phyloP scores from a whole-genome alignment of 2,888 invertebrate species.

The Tineola bisselliella region DNA sequence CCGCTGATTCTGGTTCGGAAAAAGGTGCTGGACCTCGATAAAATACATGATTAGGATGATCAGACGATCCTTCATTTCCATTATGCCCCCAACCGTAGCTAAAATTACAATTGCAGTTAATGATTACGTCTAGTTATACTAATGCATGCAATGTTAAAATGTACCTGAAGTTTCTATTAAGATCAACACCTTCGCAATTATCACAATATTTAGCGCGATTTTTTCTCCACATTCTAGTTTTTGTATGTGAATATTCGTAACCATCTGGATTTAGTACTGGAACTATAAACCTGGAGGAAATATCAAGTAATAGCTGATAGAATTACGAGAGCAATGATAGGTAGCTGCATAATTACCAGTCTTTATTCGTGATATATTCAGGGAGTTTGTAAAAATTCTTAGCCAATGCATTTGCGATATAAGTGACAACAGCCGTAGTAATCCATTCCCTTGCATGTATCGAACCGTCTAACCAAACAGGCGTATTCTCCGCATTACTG shows the following conservation, averaged over 20 bases:
- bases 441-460: slow-evolving; percentile 94
- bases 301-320: slow-evolving; percentile 16
- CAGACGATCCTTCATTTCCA: slow-evolving; percentile 77
- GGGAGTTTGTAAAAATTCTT: slow-evolving; percentile 75
- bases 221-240: slow-evolving; percentile 87
- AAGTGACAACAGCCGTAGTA: slow-evolving; percentile 81
- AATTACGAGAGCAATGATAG: too few relatives aligned
- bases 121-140: not conserved
- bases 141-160: not conserved
- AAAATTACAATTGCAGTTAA: too few relatives aligned
- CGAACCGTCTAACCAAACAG: slow-evolving; percentile 81
- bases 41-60: slow-evolving; percentile 79
- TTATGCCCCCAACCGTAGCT: slow-evolving; percentile 84
- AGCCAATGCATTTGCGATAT: slow-evolving; percentile 75
- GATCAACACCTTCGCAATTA: slow-evolving; percentile 79
- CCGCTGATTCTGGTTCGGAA: slow-evolving; percentile 87
- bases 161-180: slow-evolving; percentile 86
- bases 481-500: slow-evolving; percentile 70
- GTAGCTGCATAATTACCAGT: slow-evolving; percentile 77
- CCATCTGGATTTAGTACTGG: slow-evolving; percentile 87
- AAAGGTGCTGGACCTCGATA: slow-evolving; percentile 83
- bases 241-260: slow-evolving; percentile 86
- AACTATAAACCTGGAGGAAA: slow-evolving; percentile 67
- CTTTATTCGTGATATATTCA: slow-evolving; percentile 77
- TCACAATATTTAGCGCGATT: slow-evolving; percentile 71